These are phyloP conservation scores for Bryconaethiops microstoma DNA, from an alignment of 2,797 vertebrate species.

Conservation along the genomic window DNA sequence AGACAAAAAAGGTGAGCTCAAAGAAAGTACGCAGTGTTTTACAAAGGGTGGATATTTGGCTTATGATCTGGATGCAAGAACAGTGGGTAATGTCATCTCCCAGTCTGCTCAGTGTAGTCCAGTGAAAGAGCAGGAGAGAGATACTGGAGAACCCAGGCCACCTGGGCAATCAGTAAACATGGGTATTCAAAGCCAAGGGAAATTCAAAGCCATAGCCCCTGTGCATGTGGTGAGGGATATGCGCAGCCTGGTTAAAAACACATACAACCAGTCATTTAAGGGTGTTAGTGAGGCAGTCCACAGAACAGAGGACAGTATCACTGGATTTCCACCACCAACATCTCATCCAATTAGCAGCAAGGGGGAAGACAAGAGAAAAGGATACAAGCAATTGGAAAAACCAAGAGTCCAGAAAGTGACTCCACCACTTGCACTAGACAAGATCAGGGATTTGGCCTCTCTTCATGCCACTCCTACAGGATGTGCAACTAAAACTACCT, in stretches of 20 bases:
- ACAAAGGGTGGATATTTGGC: constrained; percentile 10
- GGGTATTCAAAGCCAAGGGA: constrained; percentile 42
- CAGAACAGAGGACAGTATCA: constrained; percentile 58
- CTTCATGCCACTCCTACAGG: constrained; percentile 41
- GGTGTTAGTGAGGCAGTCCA: constrained; percentile 24
- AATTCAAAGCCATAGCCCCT: constrained; percentile 64
- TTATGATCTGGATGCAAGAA: constrained; percentile 37
- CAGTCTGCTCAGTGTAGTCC: constrained; percentile 22
- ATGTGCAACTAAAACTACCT: constrained; percentile 41
- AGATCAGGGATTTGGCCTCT: constrained; percentile 34
- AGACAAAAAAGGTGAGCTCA: constrained; percentile 49
- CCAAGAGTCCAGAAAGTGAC: constrained; percentile 36
- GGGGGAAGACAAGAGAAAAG: constrained; percentile 36
- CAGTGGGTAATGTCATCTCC: constrained; percentile 34
- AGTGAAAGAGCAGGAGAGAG: constrained; percentile 37
- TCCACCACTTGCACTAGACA: constrained; percentile 39
- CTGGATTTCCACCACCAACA: constrained; percentile 29
- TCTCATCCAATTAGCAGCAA: constrained; percentile 42
- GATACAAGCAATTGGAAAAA: constrained; percentile 46
- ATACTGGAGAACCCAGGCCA: constrained; percentile 37
- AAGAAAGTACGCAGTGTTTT: constrained; percentile 49
- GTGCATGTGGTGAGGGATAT: constrained; percentile 82
- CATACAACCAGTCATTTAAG: constrained; percentile 74
- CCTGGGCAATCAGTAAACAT: constrained; percentile 42
- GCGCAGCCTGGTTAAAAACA: constrained; percentile 84